Evolutionary conservation across 2,797 vertebrate genomes (phyloP), one percentile per base, ranked within the genome.

Genomic region (Buceros bicornis): DNA sequence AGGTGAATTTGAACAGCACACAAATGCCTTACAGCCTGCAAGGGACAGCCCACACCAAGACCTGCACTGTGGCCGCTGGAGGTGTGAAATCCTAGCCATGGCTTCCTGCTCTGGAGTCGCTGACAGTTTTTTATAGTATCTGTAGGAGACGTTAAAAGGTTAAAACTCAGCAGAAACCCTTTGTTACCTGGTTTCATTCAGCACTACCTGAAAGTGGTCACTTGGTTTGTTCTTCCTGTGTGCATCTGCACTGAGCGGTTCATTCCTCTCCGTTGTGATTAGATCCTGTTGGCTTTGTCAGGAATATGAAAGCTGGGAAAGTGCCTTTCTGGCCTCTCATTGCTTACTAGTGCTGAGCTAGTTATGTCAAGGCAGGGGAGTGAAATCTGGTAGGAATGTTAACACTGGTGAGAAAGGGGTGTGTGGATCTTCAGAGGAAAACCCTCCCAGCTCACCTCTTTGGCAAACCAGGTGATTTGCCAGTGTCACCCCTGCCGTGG

Each of bases 271-370:
- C 9, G 71, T 2, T 71, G 45, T 51, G 62, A 51, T 84, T 11
- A 51, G 40, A 70, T 72, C 71, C 88, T 82, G 54, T 87, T 69
- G 81, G 24, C 70, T 90, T 66, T 92, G 91, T 77, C 89, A 82
- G 65, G 78, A 60, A 11, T 51, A 69, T 47, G 74, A 93, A 70
- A 91, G 66, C 78, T 74, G 33, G 8, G 60, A 43, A 97, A 95
- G 50, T 35, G 56, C 53, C 58, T 66, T 57, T 22, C 69, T 87
- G 76, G 64, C 45, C 53, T 93, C 70, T 83, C 5, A 5, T 74
- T 84, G 45, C 58, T 70, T 28, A 22, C 53, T 60, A 78, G 47
- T 25, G 82, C 89, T 54, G 80, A 61, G 37, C 33, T 22, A 25
- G 70, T 67, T 72, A 22, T 20, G 78, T 5, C 51, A 83, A 56